phyloP scores from a whole-genome alignment of 92 coral and sea anemone species.

The Phenganax marumi region DNA sequence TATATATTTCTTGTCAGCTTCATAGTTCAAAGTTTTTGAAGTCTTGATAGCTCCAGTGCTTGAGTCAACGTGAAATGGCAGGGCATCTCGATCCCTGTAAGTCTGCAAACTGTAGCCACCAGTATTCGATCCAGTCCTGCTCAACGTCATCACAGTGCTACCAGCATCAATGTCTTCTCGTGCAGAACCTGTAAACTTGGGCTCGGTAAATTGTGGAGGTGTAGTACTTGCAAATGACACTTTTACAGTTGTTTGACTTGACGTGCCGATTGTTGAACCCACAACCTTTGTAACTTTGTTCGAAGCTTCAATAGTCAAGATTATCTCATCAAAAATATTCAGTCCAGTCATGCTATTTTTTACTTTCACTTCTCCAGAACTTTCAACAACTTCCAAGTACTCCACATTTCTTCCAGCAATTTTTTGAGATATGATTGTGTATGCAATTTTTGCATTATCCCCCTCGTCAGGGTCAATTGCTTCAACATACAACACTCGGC shows the following conservation, averaged over 20 bases:
- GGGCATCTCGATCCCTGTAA: slow-evolving; percentile 11
- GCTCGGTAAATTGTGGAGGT: not conserved
- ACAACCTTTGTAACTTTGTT: not conserved
- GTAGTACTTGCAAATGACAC: not conserved
- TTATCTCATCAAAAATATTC: not conserved
- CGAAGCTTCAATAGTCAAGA: not conserved
- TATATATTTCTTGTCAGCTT: slow-evolving; percentile 69
- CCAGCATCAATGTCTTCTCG: slow-evolving; percentile 4
- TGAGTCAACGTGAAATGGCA: slow-evolving; percentile 18
- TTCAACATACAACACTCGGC: slow-evolving; percentile 45
- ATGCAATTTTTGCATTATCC: slow-evolving; percentile 65
- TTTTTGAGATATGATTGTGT: slow-evolving; percentile 30
- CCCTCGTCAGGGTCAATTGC: slow-evolving; percentile 63
- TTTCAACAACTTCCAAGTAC: slow-evolving; percentile 7
- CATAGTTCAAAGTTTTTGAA: slow-evolving; percentile 66
- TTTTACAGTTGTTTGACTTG: slow-evolving; percentile 14
- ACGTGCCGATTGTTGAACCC: not conserved
- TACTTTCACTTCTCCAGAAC: slow-evolving; percentile 12
- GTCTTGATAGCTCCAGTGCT: slow-evolving; percentile 65
- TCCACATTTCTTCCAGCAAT: not conserved
- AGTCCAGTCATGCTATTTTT: not conserved
- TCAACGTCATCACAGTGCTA: not conserved
- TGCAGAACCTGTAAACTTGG: not conserved
- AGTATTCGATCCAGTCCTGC: not conserved
- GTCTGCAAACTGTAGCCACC: slow-evolving; percentile 2